Evolutionary conservation across 2,888 invertebrate genomes (phyloP).

Genomic region (Cosmia pyralina): DNA sequence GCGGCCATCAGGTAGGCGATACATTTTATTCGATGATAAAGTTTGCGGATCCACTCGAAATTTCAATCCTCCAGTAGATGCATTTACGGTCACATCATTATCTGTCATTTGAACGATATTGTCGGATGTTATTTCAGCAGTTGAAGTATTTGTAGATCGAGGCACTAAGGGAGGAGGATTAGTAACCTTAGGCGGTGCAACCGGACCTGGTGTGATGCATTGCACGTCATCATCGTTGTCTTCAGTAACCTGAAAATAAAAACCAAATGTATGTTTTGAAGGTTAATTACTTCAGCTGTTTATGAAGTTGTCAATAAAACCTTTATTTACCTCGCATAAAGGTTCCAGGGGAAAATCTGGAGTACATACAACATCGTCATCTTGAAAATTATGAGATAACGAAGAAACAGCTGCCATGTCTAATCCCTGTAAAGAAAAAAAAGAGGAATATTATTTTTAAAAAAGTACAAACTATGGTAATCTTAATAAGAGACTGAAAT

Average conservation of each 20-base stretch:
- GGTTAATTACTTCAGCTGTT: not conserved
- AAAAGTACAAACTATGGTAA: not conserved
- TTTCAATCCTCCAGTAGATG: conserved; percentile 86
- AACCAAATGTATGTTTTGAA: conserved; percentile 20
- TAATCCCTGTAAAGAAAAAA: conserved; percentile 77
- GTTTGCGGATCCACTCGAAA: conserved; percentile 89
- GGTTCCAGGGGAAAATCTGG: conserved; percentile 90
- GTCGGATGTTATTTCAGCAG: conserved; percentile 75
- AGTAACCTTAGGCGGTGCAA: conserved; percentile 70
- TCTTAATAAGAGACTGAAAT: not conserved
- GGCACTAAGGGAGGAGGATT: conserved; percentile 72
- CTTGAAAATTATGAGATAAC: conserved; percentile 65
- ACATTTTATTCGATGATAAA: conserved; percentile 88
- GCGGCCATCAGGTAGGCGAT: conserved; percentile 87
- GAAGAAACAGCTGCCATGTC: conserved; percentile 79
- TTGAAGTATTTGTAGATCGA: conserved; percentile 51
- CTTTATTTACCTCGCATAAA: conserved; percentile 81
- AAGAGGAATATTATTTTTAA: conserved; percentile 1
- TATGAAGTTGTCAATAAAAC: not conserved
- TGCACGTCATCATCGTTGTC: conserved; percentile 87
- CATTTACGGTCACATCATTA: conserved; percentile 88
- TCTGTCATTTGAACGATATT: conserved; percentile 89
- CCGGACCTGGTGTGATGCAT: conserved; percentile 85
- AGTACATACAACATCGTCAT: conserved; percentile 91
- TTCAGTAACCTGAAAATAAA: conserved; percentile 80